Base-by-base conservation (phyloP, 2,113 vertebrate genomes). In the Aphelocoma coerulescens region DNA sequence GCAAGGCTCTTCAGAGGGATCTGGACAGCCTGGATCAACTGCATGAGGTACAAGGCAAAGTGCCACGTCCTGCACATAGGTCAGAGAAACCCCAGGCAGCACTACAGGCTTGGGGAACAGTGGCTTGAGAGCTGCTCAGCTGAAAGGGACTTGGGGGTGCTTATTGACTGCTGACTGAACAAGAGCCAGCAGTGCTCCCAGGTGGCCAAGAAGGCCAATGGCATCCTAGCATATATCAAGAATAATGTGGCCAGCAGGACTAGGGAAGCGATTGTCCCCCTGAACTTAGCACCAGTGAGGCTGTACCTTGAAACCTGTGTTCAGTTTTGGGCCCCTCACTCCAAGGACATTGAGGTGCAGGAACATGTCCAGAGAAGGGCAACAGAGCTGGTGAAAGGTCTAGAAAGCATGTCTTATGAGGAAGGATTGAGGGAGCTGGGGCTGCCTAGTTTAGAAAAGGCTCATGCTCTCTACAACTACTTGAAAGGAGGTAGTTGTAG, bases 291-390 rank as follows among this genome's bases (percentile, higher is more conserved):
- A 39, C 11, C 30, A 28, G 13, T 17, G 27, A 54, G 28, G 28
- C 30, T 0, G 1, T 16, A n/a, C 27, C 35, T 41, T 46, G 39
- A 82, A 67, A 24, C 1, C 19, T 1, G 7, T 67, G 28, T 10
- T 66, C n/a, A 10, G 23, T 39, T 74, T 59, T 39, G 24, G 3
- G 7, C 16, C 12, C 4, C 39, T 59, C 33, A 14, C 33, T 59
- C 10, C 39, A 21, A 39, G 19, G 23, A 52, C 10, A 17, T 4
- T 44, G 13, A 39, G 18, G 22, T 23, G 8, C 32, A 37, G 27
- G 15, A 81, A 2, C 7, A n/a, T 24, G 33, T 52, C 33, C 37
- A 46, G 52, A 74, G 22, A 39, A 59, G 19, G 27, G 6, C 16
- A 17, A 9, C 7, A 73, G 13, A 46, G 23, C 28, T 73, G 27